Evolutionary conservation across 2,888 invertebrate genomes (phyloP).

Genomic region (Dicroscelio sp.): DNA sequence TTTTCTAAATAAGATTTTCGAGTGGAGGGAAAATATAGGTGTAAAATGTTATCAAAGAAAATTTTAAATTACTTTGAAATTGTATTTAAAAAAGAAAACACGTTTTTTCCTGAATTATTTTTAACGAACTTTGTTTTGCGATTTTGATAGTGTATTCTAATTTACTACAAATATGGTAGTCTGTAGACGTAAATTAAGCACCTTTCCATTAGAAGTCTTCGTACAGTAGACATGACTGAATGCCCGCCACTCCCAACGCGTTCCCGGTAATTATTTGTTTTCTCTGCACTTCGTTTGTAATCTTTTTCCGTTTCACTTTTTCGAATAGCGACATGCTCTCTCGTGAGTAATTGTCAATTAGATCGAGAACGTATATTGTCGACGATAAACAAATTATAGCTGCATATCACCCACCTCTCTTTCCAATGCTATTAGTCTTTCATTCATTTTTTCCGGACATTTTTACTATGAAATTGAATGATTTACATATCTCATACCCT

Average conservation of each 20-base stretch:
- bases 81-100: too few relatives aligned
- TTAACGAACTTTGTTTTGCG: not conserved
- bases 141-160: constrained; percentile 31
- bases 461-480: not conserved
- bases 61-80: too few relatives aligned
- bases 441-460: not conserved
- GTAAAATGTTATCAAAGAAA: too few relatives aligned
- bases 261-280: constrained; percentile 54
- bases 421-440: not conserved
- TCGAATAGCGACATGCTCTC: not conserved
- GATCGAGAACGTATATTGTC: constrained; percentile 44
- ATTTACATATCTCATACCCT: too few relatives aligned
- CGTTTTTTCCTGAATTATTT: not conserved
- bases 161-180: constrained; percentile 26
- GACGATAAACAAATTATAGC: constrained; percentile 46
- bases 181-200: constrained; percentile 47
- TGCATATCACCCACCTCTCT: not conserved
- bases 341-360: constrained; percentile 58
- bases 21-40: too few relatives aligned
- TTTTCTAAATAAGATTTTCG: too few relatives aligned
- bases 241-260: constrained; percentile 19
- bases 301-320: constrained; percentile 56
- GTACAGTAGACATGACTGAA: constrained; percentile 35
- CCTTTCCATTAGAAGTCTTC: constrained; percentile 43
- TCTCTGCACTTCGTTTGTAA: constrained; percentile 46